Base-by-base conservation (phyloP, 2,797 vertebrate species). In the Chloroceryle inda region DNA sequence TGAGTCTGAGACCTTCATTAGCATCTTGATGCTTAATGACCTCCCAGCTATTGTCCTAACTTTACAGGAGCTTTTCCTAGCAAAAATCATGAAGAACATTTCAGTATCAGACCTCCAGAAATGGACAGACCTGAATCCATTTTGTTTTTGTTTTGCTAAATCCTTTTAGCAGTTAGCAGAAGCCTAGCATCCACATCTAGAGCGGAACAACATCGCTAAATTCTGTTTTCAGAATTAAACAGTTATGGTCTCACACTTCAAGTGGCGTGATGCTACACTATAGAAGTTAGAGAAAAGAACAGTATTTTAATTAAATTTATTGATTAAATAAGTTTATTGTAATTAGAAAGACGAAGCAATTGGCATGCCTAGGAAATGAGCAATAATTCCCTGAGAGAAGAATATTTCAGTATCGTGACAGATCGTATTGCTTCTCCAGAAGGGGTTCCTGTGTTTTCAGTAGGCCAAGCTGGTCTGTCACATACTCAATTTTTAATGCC, bases 401-500 rank as follows among this genome's bases (percentile, higher is more conserved):
- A 92, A 44, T 63, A 89, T 92, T 92, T 90, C 62, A 62, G 59
- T 59, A 92, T 40, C 44, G 72, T 92, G 74, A 76, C 91, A 95
- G 85, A 81, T 56, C 10, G 0, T 38, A 29, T 37, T 59, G 68
- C 83, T 69, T 76, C 63, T 69, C 3, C 73, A 33, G 52, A 83
- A 95, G 75, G 72, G 33, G 92, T 85, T 64, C 66, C 88, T 95
- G 67, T 81, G 88, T 67, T 92, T 79, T 82, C 76, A 90, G 69
- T 26, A 88, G 85, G 68, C 40, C 77, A 88, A 27, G 87, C 95
- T 86, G 73, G 49, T 78, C 94, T 96, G 75, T 74, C 88, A 94
- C 83, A 84, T 44, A 87, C 31, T 93, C 69, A 83, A 85, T 78
- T 96, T 96, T 92, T 94, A 93, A 95, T 95, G 92, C 40, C 58